A percentile compares a stretch with the other conserved stretches of the same genome.
Evolutionary conservation across 2,888 invertebrate species (phyloP).

Genomic region (Torymus tubicola): DNA sequence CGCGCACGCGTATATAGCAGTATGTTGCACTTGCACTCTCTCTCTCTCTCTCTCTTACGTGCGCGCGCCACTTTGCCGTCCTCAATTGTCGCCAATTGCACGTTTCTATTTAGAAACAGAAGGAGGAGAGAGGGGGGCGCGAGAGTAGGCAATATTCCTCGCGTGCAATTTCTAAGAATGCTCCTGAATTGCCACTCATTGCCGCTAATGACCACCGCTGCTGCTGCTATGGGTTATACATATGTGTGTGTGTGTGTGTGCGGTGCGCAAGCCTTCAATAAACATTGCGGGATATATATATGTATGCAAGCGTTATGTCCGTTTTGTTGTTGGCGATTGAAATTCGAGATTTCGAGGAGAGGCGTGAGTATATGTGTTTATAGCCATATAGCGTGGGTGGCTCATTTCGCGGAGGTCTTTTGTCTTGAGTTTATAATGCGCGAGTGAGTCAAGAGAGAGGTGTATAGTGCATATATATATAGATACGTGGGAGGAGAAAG

Average conservation of each 20-base stretch:
- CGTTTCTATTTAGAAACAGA: conserved; percentile 51
- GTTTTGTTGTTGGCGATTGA: conserved; percentile 9
- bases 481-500: no score
- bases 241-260: neutral
- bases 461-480: no score
- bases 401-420: neutral
- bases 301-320: neutral
- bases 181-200: conserved; percentile 51
- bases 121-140: neutral
- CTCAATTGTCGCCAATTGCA: conserved; percentile 52
- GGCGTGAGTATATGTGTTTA: no score
- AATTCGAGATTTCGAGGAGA: conserved; percentile 16
- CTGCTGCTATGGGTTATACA: neutral
- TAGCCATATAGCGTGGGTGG: no score
- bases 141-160: neutral
- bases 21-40: conserved; percentile 15
- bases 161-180: conserved; percentile 50
- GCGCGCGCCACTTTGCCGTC: conserved; percentile 44
- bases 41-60: no score
- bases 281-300: neutral
- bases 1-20: neutral
- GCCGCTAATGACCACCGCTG: conserved; percentile 29
- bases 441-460: neutral
- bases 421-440: neutral
- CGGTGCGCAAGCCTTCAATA: conserved; percentile 10